Evolutionary conservation across 2,888 invertebrate genomes (phyloP).

Genomic region (Athalia rosae): DNA sequence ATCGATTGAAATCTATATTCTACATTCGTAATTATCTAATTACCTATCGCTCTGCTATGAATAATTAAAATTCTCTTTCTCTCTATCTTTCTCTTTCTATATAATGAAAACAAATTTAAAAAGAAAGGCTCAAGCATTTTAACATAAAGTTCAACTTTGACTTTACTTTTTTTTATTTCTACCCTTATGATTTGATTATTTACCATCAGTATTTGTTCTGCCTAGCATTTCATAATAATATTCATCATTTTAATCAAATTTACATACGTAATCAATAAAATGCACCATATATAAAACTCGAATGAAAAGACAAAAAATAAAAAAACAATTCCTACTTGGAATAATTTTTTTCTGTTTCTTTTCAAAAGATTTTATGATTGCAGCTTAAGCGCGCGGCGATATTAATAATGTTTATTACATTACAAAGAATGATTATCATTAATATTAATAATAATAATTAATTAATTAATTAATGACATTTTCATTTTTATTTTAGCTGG

Average conservation of each 20-base stretch:
- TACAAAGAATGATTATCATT: slow-evolving; percentile 16
- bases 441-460: slow-evolving; percentile 8
- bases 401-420: slow-evolving; percentile 19
- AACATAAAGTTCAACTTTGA: background rate
- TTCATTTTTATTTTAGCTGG: slow-evolving; percentile 45
- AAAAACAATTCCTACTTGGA: background rate
- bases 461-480: slow-evolving; percentile 38
- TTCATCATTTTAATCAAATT: background rate
- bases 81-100: slow-evolving; percentile 71
- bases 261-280: background rate
- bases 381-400: slow-evolving; percentile 1
- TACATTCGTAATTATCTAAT: slow-evolving; percentile 63
- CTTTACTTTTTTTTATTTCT: too few relatives aligned
- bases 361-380: too few relatives aligned
- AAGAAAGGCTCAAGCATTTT: slow-evolving; percentile 7
- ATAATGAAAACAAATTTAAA: background rate
- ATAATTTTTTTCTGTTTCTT: background rate
- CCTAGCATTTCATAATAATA: background rate
- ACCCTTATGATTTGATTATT: too few relatives aligned
- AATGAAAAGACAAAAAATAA: slow-evolving; percentile 33
- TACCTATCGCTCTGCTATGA: too few relatives aligned
- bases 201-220: too few relatives aligned
- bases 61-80: slow-evolving; percentile 68
- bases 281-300: slow-evolving; percentile 9
- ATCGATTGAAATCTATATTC: slow-evolving; percentile 58